phyloP scores from a whole-genome alignment of 2,797 vertebrate genomes.

The Sebastes glaucus region DNA sequence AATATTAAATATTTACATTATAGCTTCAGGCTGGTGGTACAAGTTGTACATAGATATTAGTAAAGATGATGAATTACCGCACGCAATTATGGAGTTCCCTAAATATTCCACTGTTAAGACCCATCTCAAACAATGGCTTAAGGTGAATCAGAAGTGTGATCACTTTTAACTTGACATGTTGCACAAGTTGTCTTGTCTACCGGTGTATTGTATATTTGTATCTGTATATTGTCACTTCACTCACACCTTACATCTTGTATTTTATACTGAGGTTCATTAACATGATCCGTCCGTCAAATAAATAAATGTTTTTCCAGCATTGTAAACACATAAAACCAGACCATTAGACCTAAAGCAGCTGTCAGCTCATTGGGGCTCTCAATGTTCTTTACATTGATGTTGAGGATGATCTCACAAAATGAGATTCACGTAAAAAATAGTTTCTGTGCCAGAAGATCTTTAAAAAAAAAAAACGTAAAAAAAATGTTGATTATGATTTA shows the following conservation, averaged over 20 bases:
- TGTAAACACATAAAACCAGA: not conserved
- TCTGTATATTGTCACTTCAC: too few relatives aligned
- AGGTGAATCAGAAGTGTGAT: too few relatives aligned
- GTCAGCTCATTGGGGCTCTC: not conserved
- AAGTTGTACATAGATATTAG: not conserved
- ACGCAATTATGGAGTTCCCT: too few relatives aligned
- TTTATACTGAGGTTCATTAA: too few relatives aligned
- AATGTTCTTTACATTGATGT: not conserved
- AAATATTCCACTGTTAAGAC: too few relatives aligned
- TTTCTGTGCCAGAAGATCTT: too few relatives aligned
- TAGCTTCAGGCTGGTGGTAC: not conserved
- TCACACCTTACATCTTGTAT: too few relatives aligned
- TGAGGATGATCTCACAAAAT: slow-evolving; percentile 8
- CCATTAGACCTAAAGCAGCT: not conserved
- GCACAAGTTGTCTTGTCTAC: too few relatives aligned
- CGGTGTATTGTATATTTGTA: too few relatives aligned
- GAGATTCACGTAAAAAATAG: not conserved
- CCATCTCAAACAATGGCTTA: too few relatives aligned
- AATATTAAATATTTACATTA: not conserved
- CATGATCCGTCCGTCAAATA: too few relatives aligned
- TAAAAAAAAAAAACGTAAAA: not conserved
- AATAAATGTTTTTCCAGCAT: not conserved
- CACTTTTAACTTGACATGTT: too few relatives aligned
- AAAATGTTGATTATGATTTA: not conserved
- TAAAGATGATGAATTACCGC: not conserved